Conservation (phyloP, 2,888 invertebrate genomes). For the Aphrophora alni region DNA sequence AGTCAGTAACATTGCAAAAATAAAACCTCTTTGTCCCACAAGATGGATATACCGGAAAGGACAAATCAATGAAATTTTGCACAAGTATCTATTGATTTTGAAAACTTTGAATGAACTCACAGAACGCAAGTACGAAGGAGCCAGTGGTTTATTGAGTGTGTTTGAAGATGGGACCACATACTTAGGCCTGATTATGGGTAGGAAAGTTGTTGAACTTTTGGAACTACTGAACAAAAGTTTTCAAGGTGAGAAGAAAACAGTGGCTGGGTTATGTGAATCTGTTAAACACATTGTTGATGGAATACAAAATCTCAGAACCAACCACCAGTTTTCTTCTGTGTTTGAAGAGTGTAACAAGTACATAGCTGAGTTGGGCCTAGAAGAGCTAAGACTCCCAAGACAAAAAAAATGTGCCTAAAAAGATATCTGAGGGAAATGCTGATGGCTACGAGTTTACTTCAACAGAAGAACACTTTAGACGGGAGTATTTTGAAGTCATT, state of each 20-base stretch:
- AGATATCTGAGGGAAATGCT: neutral
- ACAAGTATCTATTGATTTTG: neutral
- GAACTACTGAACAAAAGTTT: neutral
- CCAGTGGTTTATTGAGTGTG: constrained; percentile 11
- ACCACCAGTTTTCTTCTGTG: neutral
- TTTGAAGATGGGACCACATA: constrained; percentile 13
- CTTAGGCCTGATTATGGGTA: neutral
- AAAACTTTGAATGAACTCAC: constrained; percentile 11
- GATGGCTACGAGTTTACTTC: neutral
- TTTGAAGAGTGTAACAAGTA: neutral
- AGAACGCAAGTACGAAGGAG: neutral
- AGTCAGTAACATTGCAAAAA: constrained; percentile 4
- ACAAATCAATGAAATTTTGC: neutral
- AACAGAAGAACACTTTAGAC: no score
- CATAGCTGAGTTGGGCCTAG: neutral
- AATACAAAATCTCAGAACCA: neutral
- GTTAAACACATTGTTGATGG: neutral
- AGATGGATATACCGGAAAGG: neutral
- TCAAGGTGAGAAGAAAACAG: neutral
- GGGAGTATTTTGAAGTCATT: no score
- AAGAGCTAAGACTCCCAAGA: neutral
- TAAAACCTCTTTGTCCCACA: constrained; percentile 14
- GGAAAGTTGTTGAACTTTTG: neutral
- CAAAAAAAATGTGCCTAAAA: neutral
- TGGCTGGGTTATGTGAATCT: neutral